Percentiles rank a stretch among this genome's conserved stretches.
These are phyloP conservation scores for Dione vanillae DNA, from an alignment of 2,888 invertebrate species.

Conservation along the genomic window DNA sequence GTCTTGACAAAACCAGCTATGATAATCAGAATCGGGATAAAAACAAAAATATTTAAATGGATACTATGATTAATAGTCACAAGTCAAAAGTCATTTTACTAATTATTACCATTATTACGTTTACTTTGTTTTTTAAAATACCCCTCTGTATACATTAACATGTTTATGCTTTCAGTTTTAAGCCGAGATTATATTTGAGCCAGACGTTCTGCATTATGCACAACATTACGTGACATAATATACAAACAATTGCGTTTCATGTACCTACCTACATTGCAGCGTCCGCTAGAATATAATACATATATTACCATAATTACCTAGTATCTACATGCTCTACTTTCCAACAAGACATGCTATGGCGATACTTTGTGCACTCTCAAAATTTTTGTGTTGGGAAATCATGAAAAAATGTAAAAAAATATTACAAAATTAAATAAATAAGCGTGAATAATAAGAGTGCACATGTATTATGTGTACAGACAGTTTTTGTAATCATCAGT, in stretches of 20 bases:
- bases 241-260: conserved; percentile 25
- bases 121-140: conserved; percentile 2
- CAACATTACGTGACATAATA: conserved; percentile 20
- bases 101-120: not conserved
- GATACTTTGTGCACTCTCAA: conserved; percentile 44
- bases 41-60: not conserved
- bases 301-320: conserved; percentile 18
- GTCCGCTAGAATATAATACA: conserved; percentile 24
- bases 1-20: not conserved
- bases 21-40: not conserved
- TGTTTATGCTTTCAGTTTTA: not conserved
- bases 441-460: not conserved
- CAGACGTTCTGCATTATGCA: conserved; percentile 18
- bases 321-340: conserved; percentile 61
- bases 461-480: not conserved
- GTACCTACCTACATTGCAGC: conserved; percentile 11
- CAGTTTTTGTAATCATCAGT: not conserved
- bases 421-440: not conserved
- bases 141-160: not conserved
- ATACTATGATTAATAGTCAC: not conserved
- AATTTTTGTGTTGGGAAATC: conserved; percentile 31
- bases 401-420: not conserved
- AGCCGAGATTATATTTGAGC: conserved; percentile 6
- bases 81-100: conserved; percentile 4
- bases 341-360: conserved; percentile 52